Evolutionary conservation across 2,113 vertebrate species (phyloP), one percentile per base, ranked within the genome.

Genomic region (Petrocephalus zakoni): DNA sequence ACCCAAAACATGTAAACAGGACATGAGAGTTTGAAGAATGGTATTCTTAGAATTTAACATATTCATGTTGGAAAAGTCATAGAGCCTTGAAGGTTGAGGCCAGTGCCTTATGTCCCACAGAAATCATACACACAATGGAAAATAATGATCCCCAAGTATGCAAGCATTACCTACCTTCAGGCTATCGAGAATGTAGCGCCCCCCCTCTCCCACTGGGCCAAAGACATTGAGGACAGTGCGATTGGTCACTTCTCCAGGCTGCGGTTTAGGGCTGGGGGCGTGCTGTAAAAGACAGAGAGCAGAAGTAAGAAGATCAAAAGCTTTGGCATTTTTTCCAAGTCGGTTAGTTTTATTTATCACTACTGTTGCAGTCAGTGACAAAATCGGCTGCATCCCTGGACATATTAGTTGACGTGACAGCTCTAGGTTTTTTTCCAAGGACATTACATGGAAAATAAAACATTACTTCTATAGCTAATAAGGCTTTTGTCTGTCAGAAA

Each of bases 181-280:
- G 90, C 91, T 95, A 91, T 99, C 98, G 93, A 98, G 90, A 4
- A 99, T 90, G 92, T 94, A 97, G 84, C 92, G 93, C 34, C 90
- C 55, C 88, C 89, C 95, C 49, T 93, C 94, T 83, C 89, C 94
- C 5, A 68, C 25, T 15, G 94, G 95, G 87, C 94, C 92, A 87
- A 96, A 92, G 42, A 97, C 93, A 5, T 98, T 99, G 89, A 98
- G 97, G 85, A 99, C 94, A 0, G 96, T 95, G 87, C 92, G 94
- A 85, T 94, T 90, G 46, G 97, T 96, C 91, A 96, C 90, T 86
- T 96, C 93, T 86, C 98, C 98, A 0, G 97, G 98, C 88, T 95
- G 96, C 90, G 90, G 94, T 9, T 94, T 53, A 85, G 92, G 91
- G 2, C 85, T 21, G 1, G 95, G 93, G 91, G 92, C 91, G 81